Conservation (phyloP, 1,140 invertebrate species). For the Maniola jurtina region DNA sequence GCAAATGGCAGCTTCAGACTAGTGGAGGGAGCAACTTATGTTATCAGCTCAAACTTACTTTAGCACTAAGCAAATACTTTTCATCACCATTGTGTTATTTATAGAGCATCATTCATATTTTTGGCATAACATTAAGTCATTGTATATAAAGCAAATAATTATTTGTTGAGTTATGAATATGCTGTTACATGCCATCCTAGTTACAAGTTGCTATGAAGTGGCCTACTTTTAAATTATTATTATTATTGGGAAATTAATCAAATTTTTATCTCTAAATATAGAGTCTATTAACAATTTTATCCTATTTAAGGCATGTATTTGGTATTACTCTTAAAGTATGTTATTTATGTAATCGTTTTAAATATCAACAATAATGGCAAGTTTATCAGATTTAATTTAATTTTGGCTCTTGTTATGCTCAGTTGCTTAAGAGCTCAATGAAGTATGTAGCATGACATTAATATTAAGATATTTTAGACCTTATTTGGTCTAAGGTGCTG, state of each 20-base stretch:
- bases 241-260: constrained; percentile 57
- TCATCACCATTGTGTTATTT: constrained; percentile 67
- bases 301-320: constrained; percentile 46
- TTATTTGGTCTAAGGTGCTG: constrained; percentile 44
- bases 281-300: constrained; percentile 63
- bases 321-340: constrained; percentile 33
- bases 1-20: constrained; percentile 61
- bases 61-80: constrained; percentile 73
- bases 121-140: constrained; percentile 63
- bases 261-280: constrained; percentile 47
- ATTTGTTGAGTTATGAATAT: constrained; percentile 55
- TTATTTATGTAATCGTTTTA: constrained; percentile 12
- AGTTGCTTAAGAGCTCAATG: constrained; percentile 30
- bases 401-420: constrained; percentile 25
- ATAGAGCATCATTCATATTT: constrained; percentile 65
- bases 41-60: constrained; percentile 70
- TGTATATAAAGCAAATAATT: constrained; percentile 70
- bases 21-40: constrained; percentile 46
- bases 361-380: neutral
- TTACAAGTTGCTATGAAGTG: constrained; percentile 57
- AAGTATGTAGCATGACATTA: constrained; percentile 41
- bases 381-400: neutral
- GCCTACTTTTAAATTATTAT: constrained; percentile 53
- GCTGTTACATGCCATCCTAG: constrained; percentile 53
- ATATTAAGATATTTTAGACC: constrained; percentile 31